Evolutionary conservation across 2,888 invertebrate species (phyloP), one percentile per base, ranked within the genome.

Genomic region (Yponomeuta evonymella): DNA sequence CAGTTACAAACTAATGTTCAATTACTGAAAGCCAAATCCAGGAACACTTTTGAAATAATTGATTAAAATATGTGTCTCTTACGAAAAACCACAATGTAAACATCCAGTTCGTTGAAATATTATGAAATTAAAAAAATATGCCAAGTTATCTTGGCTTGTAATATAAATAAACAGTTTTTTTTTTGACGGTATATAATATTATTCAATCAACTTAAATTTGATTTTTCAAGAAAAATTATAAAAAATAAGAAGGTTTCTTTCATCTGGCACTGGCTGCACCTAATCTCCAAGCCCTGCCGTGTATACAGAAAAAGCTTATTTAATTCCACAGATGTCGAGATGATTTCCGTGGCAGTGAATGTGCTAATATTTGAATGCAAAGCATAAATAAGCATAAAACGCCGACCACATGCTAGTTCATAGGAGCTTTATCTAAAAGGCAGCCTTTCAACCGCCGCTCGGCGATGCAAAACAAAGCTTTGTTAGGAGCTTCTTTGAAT

Each of bases 381-480:
- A 58, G 15, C 51, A 58, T 58, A 58, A 58, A 58, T 58, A 88
- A 89, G 81, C 82, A 79, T 78, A 79, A 81, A 87, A 84, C 85
- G 82, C 84, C 84, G 85, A 84, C 81, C 83, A 82, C 80, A 83
- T 83, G 81, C 82, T 84, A 90, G 90, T 90, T 87, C 88, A 87
- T 89, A 89, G 87, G 87, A 84, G 83, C 87, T 86, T 89, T 90
- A 89, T 89, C 90, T 90, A 89, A 90, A 91, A 89, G 91, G 84
- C 87, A 86, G 88, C 87, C 85, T 90, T 90, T 90, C 89, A 90
- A 80, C 83, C 82, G 87, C 86, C 85, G 84, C 82, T 84, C 78
- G 82, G 86, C 87, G 86, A 89, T 88, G 90, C 89, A 90, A 90
- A 91, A 90, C 89, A 91, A 91, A 89, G 90, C 90, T 89, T 91